Evolutionary conservation across 2,113 vertebrate genomes (phyloP), one percentile per base, ranked within the genome.

Genomic region (Rhinolophus sinicus): DNA sequence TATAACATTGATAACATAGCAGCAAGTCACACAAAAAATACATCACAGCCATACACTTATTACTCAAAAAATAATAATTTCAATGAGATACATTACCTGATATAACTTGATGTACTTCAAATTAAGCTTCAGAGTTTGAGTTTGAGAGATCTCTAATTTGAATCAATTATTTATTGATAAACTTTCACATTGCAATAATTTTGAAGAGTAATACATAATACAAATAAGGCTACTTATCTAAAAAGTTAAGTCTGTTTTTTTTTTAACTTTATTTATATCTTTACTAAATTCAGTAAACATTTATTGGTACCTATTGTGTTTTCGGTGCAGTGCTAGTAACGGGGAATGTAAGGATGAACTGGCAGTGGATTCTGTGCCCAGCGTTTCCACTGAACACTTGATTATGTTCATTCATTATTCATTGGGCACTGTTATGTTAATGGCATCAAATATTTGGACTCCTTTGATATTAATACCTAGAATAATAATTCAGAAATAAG

Each of bases 381-480:
- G 40, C 44, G 81, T 69, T 88, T 82, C 76, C 50, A 40, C 73
- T 73, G 88, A 78, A 75, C 88, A 54, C 52, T 86, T 96, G n/a
- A 84, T 93, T 90, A 38, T 62, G 40, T 85, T 93, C 77, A 67
- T 62, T 92, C 30, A 90, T 93, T 93, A 93, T 84, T 94, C 93
- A 86, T 83, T 89, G 62, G 62, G 40, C 73, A 90, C 33, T 69
- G 1, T 96, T 85, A 84, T 70, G 35, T 89, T 83, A 90, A 76
- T 85, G 69, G 7, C 69, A 85, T 95, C 54, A 95, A 88, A 65
- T 90, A 65, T 96, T 93, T 93, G 44, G 6, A 73, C 33, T 76
- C 10, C 12, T 81, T 95, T 97, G 47, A 19, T 78, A 80, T 33
- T 95, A 87, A 72, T 73, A 95, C 13, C 1, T 67, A 93, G 38